phyloP scores from a whole-genome alignment of 2,113 vertebrate species.

The Capreolus pygargus region DNA sequence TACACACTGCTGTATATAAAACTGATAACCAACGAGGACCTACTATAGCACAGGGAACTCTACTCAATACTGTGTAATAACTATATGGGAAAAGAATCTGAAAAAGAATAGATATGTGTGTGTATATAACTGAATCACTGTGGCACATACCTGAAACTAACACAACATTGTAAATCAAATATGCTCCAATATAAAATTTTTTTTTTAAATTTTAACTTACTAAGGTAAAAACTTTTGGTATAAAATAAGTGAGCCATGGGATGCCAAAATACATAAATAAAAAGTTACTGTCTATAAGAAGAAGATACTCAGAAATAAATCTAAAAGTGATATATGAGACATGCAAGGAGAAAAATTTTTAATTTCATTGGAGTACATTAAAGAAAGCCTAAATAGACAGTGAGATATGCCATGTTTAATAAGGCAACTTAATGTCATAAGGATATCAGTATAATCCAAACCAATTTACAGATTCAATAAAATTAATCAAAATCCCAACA shows the following conservation, averaged over 20 bases:
- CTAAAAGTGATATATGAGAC: not conserved
- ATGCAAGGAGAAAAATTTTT: not conserved
- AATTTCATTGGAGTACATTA: not conserved
- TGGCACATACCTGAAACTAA: not conserved
- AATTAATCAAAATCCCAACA: not conserved
- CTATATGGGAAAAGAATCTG: not conserved
- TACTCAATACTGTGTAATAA: not conserved
- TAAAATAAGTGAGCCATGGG: not conserved
- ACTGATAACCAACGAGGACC: not conserved
- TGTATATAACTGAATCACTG: not conserved
- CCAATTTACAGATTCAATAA: not conserved
- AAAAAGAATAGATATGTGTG: not conserved
- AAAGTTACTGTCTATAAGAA: not conserved
- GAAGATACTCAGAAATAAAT: not conserved
- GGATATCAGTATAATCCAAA: not conserved
- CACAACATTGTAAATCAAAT: not conserved
- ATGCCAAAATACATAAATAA: not conserved
- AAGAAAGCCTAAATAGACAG: not conserved
- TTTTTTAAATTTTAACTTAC: not conserved
- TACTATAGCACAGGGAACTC: not conserved
- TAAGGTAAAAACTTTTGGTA: not conserved
- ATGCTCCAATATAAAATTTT: not conserved
- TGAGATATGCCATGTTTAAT: not conserved
- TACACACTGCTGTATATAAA: not conserved
- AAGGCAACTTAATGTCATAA: not conserved